Conservation (phyloP, 1,140 invertebrate genomes). For the Pantala flavescens region DNA sequence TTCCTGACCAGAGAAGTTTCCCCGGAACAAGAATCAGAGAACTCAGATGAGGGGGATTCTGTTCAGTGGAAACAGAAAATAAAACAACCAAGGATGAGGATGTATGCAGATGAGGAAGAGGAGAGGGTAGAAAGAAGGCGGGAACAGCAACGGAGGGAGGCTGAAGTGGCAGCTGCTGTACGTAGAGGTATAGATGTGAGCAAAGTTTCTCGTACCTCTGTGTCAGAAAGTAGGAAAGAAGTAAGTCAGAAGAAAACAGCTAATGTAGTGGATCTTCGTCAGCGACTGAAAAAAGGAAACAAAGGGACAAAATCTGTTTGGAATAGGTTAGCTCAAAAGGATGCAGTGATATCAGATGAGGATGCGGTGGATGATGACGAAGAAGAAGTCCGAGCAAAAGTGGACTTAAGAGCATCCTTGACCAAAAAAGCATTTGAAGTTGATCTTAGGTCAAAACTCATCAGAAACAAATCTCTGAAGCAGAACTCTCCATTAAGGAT, state of each 20-base stretch:
- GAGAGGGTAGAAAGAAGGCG: slow-evolving; percentile 40
- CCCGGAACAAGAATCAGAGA: slow-evolving; percentile 28
- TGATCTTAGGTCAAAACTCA: slow-evolving; percentile 23
- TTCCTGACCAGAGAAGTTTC: neutral
- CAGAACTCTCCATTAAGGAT: slow-evolving; percentile 22
- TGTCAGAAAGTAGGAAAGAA: neutral
- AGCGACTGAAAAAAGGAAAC: neutral
- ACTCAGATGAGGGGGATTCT: slow-evolving; percentile 35
- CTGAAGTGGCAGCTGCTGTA: neutral
- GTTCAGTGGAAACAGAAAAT: slow-evolving; percentile 43
- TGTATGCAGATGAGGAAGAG: slow-evolving; percentile 81
- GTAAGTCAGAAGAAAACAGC: neutral
- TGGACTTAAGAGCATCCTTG: neutral
- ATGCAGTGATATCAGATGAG: slow-evolving; percentile 3
- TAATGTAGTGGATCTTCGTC: neutral
- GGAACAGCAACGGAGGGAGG: neutral
- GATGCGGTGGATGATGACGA: slow-evolving; percentile 13
- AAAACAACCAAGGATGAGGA: slow-evolving; percentile 63
- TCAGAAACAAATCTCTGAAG: slow-evolving; percentile 19
- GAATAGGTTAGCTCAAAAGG: neutral
- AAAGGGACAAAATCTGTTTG: neutral
- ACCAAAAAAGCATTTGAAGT: neutral
- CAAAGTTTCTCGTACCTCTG: neutral
- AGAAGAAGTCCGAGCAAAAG: slow-evolving; percentile 3
- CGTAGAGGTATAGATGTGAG: neutral